Percentiles rank a stretch among this genome's conserved stretches.
Evolutionary conservation across 35 echinoderm and acorn worm genomes (phyloP).

Genomic region (Ophioderma brevispina): DNA sequence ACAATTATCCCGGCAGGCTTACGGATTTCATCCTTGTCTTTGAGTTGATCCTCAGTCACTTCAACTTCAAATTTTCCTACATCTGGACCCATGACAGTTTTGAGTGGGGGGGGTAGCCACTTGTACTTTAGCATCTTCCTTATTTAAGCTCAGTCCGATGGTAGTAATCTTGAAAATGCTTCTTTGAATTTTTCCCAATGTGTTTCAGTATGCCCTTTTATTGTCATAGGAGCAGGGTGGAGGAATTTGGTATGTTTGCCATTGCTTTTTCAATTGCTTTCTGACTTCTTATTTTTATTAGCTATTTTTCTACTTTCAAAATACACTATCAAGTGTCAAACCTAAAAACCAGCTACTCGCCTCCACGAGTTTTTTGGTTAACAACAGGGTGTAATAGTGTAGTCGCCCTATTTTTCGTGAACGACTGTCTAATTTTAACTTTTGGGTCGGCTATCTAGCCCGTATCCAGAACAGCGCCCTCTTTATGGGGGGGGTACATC

Average conservation of each 20-base stretch:
- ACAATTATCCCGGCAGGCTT: constrained; percentile 8
- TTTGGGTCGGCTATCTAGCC: too few relatives aligned
- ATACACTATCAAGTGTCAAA: too few relatives aligned
- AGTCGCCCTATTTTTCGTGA: too few relatives aligned
- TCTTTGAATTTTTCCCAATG: constrained; percentile 25
- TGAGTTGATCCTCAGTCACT: neutral
- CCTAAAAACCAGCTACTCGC: too few relatives aligned
- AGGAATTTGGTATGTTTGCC: neutral
- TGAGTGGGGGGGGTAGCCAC: constrained; percentile 36
- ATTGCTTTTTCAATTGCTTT: too few relatives aligned
- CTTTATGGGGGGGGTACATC: too few relatives aligned
- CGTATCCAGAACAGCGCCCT: too few relatives aligned
- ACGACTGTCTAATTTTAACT: too few relatives aligned
- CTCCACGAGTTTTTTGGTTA: too few relatives aligned
- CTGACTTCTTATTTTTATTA: too few relatives aligned
- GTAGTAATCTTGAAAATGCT: neutral
- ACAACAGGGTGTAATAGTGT: too few relatives aligned
- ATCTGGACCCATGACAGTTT: constrained; percentile 29
- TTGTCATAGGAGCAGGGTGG: constrained; percentile 9
- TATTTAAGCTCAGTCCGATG: constrained; percentile 24
- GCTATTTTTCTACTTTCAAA: too few relatives aligned
- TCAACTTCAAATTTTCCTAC: constrained; percentile 13
- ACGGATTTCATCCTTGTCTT: neutral
- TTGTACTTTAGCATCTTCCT: constrained; percentile 13
- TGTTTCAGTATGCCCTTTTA: constrained; percentile 21